phyloP scores from a whole-genome alignment of 2,797 vertebrate species.

The Zalophus californianus region DNA sequence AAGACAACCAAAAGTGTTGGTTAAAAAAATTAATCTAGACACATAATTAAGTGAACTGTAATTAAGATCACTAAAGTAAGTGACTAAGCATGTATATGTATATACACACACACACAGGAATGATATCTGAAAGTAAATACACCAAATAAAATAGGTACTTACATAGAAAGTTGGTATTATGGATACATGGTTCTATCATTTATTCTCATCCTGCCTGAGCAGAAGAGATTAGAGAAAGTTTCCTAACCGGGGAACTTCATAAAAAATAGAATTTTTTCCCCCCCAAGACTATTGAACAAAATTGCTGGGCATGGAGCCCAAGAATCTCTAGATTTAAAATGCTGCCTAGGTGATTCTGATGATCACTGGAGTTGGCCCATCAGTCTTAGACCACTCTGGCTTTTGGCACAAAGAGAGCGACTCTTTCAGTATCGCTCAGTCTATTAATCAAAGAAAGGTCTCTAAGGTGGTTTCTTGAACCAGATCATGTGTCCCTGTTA shows the following conservation, averaged over 20 bases:
- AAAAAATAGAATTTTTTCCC: not conserved
- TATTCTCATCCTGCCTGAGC: not conserved
- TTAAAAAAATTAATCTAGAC: not conserved
- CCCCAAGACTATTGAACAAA: not conserved
- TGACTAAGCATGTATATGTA: not conserved
- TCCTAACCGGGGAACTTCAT: not conserved
- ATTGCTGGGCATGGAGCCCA: not conserved
- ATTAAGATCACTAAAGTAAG: not conserved
- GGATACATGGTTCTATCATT: not conserved
- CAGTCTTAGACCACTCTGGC: not conserved
- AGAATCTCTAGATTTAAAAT: not conserved
- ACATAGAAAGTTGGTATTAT: not conserved
- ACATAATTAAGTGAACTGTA: not conserved
- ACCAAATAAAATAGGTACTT: not conserved
- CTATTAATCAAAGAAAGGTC: conserved; percentile 35
- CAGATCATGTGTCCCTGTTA: not conserved
- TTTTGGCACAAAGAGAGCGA: conserved; percentile 41
- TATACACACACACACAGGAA: not conserved
- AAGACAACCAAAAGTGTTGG: not conserved
- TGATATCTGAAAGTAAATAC: not conserved
- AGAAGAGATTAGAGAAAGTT: conserved; percentile 39
- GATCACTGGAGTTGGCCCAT: not conserved
- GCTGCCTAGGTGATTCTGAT: not conserved
- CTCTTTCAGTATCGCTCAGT: conserved; percentile 17
- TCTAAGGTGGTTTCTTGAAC: conserved; percentile 25